Evolutionary conservation across 2,888 invertebrate species (phyloP).

Genomic region (Patella depressa): DNA sequence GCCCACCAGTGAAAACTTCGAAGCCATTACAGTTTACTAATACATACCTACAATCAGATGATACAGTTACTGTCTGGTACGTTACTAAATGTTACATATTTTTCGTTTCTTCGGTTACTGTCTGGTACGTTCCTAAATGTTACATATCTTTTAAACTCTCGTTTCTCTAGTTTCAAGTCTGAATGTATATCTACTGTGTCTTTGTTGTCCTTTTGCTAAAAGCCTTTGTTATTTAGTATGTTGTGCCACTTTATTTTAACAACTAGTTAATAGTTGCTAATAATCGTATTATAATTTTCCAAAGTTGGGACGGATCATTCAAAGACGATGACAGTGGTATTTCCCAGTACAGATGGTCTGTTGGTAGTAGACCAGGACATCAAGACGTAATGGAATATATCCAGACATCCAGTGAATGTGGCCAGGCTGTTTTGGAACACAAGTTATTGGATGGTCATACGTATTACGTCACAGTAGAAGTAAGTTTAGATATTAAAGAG

Average conservation of each 20-base stretch:
- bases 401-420: conserved; percentile 15
- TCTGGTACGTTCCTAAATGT: too few relatives aligned
- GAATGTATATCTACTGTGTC: too few relatives aligned
- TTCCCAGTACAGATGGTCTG: conserved; percentile 20
- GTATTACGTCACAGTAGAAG: conserved; percentile 35
- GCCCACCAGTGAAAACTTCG: not conserved
- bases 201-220: too few relatives aligned
- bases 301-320: conserved; percentile 32
- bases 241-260: too few relatives aligned
- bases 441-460: conserved; percentile 30
- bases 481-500: not conserved
- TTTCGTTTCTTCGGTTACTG: too few relatives aligned
- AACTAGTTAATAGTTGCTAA: too few relatives aligned
- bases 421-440: conserved; percentile 1
- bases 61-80: not conserved
- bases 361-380: conserved; percentile 33
- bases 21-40: not conserved
- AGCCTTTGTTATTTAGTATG: too few relatives aligned
- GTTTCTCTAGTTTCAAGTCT: too few relatives aligned
- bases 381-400: conserved; percentile 25
- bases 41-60: conserved; percentile 11
- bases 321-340: conserved; percentile 32
- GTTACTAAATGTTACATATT: not conserved
- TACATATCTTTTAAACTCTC: too few relatives aligned
- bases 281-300: not conserved